Percentiles rank a stretch among this genome's conserved stretches.
Evolutionary conservation across 1,140 invertebrate species (phyloP).

Genomic region (Hermetia illucens): DNA sequence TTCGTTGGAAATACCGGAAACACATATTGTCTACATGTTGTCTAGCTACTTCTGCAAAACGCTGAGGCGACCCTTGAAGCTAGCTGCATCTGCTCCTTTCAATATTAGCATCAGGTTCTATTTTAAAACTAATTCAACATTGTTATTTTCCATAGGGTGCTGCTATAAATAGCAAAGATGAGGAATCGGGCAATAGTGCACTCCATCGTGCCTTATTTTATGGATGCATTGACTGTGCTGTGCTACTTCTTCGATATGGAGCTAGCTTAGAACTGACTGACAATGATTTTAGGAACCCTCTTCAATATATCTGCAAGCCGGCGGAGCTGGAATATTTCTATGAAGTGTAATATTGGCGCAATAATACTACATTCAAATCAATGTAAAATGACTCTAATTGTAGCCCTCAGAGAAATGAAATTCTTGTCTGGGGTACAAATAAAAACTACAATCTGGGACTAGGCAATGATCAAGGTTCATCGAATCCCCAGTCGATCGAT

Average conservation of each 20-base stretch:
- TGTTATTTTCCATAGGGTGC: conserved; percentile 25
- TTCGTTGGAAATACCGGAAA: too few relatives aligned
- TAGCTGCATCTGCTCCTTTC: too few relatives aligned
- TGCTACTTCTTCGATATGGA: conserved; percentile 39
- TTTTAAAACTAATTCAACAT: background rate
- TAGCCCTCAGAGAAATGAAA: conserved; percentile 25
- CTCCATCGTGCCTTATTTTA: conserved; percentile 56
- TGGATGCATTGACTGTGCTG: conserved; percentile 46
- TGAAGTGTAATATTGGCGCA: too few relatives aligned
- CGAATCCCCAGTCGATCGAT: conserved; percentile 21
- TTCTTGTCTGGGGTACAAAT: conserved; percentile 57
- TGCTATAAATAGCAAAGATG: conserved; percentile 42
- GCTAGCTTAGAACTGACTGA: conserved; percentile 22
- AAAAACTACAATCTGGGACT: conserved; percentile 51
- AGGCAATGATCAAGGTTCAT: conserved; percentile 17
- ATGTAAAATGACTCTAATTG: too few relatives aligned
- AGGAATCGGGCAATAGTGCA: conserved; percentile 52
- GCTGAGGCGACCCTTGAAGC: too few relatives aligned
- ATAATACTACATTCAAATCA: too few relatives aligned
- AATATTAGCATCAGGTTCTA: conserved; percentile 1
- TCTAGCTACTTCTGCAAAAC: too few relatives aligned
- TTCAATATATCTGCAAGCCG: conserved; percentile 21
- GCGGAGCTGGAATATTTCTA: too few relatives aligned
- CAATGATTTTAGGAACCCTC: conserved; percentile 17
- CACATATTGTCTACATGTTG: too few relatives aligned